These are phyloP conservation scores for Strigamia maritima DNA, from an alignment of 2,888 invertebrate genomes.

Conservation along the genomic window DNA sequence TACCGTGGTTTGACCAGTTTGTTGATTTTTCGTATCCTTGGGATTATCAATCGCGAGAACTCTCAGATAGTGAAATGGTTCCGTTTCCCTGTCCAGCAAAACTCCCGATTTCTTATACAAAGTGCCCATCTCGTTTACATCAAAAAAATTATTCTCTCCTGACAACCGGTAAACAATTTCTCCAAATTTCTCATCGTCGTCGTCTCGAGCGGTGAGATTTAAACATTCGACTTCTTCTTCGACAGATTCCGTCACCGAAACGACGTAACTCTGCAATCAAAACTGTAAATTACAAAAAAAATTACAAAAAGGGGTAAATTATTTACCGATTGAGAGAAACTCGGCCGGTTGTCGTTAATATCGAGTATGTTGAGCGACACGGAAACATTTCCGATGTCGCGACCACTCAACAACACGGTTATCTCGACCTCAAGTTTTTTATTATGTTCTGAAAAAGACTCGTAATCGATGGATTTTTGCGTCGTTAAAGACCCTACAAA, in stretches of 20 bases:
- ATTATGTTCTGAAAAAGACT: background rate
- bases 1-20: constrained; percentile 40
- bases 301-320: background rate
- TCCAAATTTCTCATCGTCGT: constrained; percentile 61
- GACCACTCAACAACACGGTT: background rate
- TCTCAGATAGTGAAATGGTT: background rate
- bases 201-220: constrained; percentile 68
- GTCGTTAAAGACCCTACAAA: constrained; percentile 51
- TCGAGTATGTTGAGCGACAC: background rate
- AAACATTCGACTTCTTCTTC: constrained; percentile 65
- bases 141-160: constrained; percentile 70
- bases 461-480: constrained; percentile 3
- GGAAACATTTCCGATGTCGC: background rate
- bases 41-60: constrained; percentile 17
- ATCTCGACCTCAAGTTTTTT: background rate
- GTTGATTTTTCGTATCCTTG: constrained; percentile 36
- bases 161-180: constrained; percentile 67
- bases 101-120: background rate
- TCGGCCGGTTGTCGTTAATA: background rate
- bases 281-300: constrained; percentile 24
- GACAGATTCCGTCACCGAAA: constrained; percentile 68
- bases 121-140: constrained; percentile 63
- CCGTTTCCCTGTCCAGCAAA: background rate
- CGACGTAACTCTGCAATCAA: constrained; percentile 62
- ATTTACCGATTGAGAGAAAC: background rate